These are phyloP conservation scores for Orchestia grillus DNA, from an alignment of 1,140 invertebrate genomes.

Conservation along the genomic window DNA sequence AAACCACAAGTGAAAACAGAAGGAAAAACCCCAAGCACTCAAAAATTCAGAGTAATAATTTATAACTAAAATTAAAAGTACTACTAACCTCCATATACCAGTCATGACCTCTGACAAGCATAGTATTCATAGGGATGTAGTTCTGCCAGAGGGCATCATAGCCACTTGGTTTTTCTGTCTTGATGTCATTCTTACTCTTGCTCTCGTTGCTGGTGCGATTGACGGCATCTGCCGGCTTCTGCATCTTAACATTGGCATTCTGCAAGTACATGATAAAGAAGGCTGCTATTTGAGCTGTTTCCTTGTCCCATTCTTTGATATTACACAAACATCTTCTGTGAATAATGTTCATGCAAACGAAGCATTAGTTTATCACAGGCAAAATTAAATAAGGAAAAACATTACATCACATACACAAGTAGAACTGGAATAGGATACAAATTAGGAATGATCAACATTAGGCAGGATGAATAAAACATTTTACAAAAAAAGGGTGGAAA, in stretches of 20 bases:
- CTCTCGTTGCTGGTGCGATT: background rate
- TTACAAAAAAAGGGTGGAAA: too few relatives aligned
- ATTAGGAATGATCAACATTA: too few relatives aligned
- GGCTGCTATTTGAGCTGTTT: too few relatives aligned
- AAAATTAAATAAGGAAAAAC: too few relatives aligned
- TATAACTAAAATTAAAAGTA: background rate
- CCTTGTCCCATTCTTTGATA: too few relatives aligned
- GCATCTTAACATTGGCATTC: background rate
- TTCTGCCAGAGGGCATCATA: background rate
- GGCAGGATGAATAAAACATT: too few relatives aligned
- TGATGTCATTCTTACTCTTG: background rate
- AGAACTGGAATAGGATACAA: too few relatives aligned
- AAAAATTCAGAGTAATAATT: background rate
- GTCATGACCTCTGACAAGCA: background rate
- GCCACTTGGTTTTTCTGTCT: background rate
- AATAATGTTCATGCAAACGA: too few relatives aligned
- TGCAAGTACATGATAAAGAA: background rate
- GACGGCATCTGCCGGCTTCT: background rate
- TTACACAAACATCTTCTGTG: too few relatives aligned
- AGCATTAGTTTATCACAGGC: too few relatives aligned
- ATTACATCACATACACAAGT: too few relatives aligned
- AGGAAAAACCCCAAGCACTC: background rate
- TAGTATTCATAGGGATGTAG: conserved; percentile 13
- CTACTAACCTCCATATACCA: conserved; percentile 21
- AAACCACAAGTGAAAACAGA: background rate